Evolutionary conservation across 1,140 invertebrate species (phyloP), one percentile per base, ranked within the genome.

Genomic region (Ceratitis capitata): DNA sequence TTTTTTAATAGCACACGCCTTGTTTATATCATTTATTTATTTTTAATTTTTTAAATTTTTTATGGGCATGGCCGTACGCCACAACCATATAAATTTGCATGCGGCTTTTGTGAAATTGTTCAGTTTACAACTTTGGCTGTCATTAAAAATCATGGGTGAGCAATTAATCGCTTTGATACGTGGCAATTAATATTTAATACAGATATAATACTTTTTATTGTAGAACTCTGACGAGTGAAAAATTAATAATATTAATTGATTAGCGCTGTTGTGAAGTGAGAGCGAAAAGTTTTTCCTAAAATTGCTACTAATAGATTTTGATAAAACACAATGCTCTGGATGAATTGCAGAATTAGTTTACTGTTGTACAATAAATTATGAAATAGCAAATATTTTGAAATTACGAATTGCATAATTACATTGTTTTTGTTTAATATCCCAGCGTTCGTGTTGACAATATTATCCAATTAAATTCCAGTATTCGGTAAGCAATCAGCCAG

Each of bases 111-210:
- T 56, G 14, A 47, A 47, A 47, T 56, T 42, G 12, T 69, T 69
- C 39, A 5, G 32, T n/a, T 39, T 69, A 39, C 58, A 64, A 64
- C 64, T 69, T 19, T 69, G 64, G 1, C 35, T 69, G 64, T 7
- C 64, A n/a, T 69, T 26, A 35, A 39, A 69, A 69, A 69, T 35
- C 35, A 69, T 69, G 64, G 29, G 3, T 69, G 61, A 42, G 64
- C 64, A 69, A 69, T 69, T 69, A 69, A 69, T 69, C 64, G 64
- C 29, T 69, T 69, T 69, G 64, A 19, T 61, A 61, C 26, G 3
- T 3, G 58, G 9, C 35, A 35, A 12, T 69, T 42, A 69, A 39
- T 42, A 39, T 69, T 69, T 39, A 42, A 69, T 42, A 39, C 19
- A 39, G 19, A 3, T 23, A 29, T 64, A 6, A 61, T 61, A 64